Base-by-base conservation (phyloP, 2,797 vertebrate species). In the Selene dorsalis region DNA sequence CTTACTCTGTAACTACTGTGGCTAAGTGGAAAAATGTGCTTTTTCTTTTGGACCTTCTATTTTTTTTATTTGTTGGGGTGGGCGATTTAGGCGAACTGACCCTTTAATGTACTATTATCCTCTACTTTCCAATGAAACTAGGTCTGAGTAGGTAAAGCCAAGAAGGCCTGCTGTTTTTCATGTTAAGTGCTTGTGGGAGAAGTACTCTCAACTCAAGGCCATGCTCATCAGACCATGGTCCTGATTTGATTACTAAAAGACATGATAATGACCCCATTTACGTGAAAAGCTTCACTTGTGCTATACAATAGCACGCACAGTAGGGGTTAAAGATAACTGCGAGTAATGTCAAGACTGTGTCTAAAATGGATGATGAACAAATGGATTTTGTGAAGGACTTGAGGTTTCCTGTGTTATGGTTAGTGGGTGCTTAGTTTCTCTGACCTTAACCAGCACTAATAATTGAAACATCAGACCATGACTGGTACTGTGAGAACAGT, bases 221-320 rank as follows among this genome's bases (percentile, higher is more conserved):
- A 53, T 67, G 73, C 59, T 91, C 85, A 89, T 86, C 84, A 86
- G 89, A 77, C 59, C 69, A 70, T 69, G 71, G 43, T 59, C 50
- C 80, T 91, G 88, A 89, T 93, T 92, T 93, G 90, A 93, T 92
- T 92, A 89, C 75, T 77, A 80, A 91, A 87, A 89, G 84, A 89
- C 84, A 93, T 88, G 80, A 88, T 93, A 89, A 92, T 92, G 75
- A 83, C 69, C 68, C 84, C 77, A 69, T 90, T 93, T 82, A 87
- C 28, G 59, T 90, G 60, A 79, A 87, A 83, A 73, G 76, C 73
- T 80, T 73, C 56, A 71, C 45, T 82, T 68, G 43, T 63, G 52
- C 74, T 28, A 64, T 39, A 80, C 73, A 91, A 77, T 81, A 65
- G 60, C 69, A 61, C 12, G 48, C 75, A 63, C 77, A 1, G 78